Base-by-base conservation (phyloP, 2,888 invertebrate species). In the Sabellastarte sp. region DNA sequence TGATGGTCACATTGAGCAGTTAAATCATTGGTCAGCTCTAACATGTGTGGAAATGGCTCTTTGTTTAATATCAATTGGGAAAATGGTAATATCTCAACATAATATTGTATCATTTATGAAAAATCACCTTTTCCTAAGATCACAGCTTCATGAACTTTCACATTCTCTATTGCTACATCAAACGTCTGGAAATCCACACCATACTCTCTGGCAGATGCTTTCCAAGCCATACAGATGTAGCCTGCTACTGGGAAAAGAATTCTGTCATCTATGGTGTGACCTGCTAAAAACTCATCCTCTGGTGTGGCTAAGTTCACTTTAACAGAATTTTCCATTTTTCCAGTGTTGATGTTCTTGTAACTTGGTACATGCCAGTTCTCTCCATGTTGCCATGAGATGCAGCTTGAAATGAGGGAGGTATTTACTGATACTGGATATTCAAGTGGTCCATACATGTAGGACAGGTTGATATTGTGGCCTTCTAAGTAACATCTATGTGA, bases 201-300 rank as follows among this genome's bases (percentile, higher is more conserved):
- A 2, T 3, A 32, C 31, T 55, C 50, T 56, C 60, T 59, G 30
- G 61, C 65, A 3, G 41, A 51, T 20, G 60, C 56, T 56, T 63
- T 56, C 63, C 63, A 63, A 3, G 65, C 68, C 15, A 71, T 26
- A 80, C 93, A 93, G 20, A 71, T 28, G 80, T 93, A 93, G 24
- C 90, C 91, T 0, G 92, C 92, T 0, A 92, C 93, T 0, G 93
- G 93, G 73, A 90, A 95, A 20, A 95, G 87, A 59, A 94, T 87
- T 78, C 95, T 88, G 31, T 93, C 91, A 79, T 93, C 93, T 64
- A 93, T 89, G 1, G 89, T 87, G 81, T 93, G 93, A 0, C 91
- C 93, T 10, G 15, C 5, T 4, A 61, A 24, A 30, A 29, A 63
- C 4, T 50, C 4, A 31, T 63, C 51, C 3, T 53, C 24, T 26